Conservation (phyloP, 37 sponge, comb jelly and placozoan genomes). For the Diacarnus erythraeanus region DNA sequence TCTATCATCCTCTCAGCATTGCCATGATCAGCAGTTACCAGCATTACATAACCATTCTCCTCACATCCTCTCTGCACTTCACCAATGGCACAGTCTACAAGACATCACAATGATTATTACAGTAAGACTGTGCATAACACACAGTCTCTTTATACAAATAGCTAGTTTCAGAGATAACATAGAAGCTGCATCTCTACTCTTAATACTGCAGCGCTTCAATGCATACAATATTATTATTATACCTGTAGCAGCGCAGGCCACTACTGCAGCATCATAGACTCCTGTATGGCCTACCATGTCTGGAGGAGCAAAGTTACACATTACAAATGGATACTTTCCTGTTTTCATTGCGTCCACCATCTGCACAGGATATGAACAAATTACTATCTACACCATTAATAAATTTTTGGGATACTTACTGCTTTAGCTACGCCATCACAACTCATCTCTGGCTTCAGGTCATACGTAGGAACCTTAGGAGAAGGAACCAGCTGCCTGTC, state of each 20-base stretch:
- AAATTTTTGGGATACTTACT: slow-evolving; percentile 18
- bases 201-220: too few species aligned
- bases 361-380: slow-evolving; percentile 28
- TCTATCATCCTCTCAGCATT: slow-evolving; percentile 97
- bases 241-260: slow-evolving; percentile 91
- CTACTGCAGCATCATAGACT: slow-evolving; percentile 84
- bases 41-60: slow-evolving; percentile 77
- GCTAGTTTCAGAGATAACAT: too few species aligned
- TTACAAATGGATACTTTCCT: slow-evolving; percentile 88
- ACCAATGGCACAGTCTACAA: slow-evolving; percentile 80
- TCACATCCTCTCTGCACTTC: slow-evolving; percentile 77
- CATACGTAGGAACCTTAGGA: slow-evolving; percentile 95
- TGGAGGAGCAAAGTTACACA: slow-evolving; percentile 99
- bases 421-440: slow-evolving; percentile 84
- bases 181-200: too few species aligned
- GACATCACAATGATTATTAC: neutral
- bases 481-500: slow-evolving; percentile 92
- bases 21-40: slow-evolving; percentile 96
- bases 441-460: slow-evolving; percentile 97
- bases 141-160: too few species aligned
- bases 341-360: slow-evolving; percentile 74
- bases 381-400: neutral
- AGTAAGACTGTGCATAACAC: neutral
- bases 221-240: neutral
- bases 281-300: slow-evolving; percentile 99